Evolutionary conservation across 2,113 vertebrate species (phyloP).

Genomic region (Xyrauchen texanus): DNA sequence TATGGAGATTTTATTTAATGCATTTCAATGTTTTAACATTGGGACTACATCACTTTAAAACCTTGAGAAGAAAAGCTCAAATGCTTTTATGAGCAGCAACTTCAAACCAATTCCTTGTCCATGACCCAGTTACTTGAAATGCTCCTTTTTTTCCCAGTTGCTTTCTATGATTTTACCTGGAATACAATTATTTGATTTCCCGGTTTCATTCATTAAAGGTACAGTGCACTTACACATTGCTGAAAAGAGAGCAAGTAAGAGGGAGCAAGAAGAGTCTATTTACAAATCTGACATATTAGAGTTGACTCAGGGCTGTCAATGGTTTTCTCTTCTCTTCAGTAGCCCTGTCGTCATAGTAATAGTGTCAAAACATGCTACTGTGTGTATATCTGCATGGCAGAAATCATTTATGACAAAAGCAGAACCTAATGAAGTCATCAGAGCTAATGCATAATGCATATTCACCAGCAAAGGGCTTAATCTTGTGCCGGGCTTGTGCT

Average conservation of each 20-base stretch:
- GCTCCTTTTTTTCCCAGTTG: not conserved
- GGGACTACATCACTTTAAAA: slow-evolving; percentile 64
- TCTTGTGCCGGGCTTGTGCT: not conserved
- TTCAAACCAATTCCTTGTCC: not conserved
- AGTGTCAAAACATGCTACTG: slow-evolving; percentile 60
- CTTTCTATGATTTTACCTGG: not conserved
- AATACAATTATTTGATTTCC: slow-evolving; percentile 44
- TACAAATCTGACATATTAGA: slow-evolving; percentile 56
- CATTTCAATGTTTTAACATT: not conserved
- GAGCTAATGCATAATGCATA: slow-evolving; percentile 76
- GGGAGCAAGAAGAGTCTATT: slow-evolving; percentile 42
- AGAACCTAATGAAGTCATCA: slow-evolving; percentile 75
- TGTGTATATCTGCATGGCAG: slow-evolving; percentile 47
- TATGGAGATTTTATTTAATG: slow-evolving; percentile 70
- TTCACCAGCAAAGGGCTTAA: slow-evolving; percentile 69
- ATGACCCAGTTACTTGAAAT: slow-evolving; percentile 5
- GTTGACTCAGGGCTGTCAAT: slow-evolving; percentile 64
- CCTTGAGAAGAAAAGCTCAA: slow-evolving; percentile 62
- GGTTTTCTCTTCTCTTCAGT: slow-evolving; percentile 65
- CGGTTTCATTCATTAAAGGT: slow-evolving; percentile 36
- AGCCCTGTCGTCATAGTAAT: slow-evolving; percentile 55
- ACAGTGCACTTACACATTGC: slow-evolving; percentile 14
- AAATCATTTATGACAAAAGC: slow-evolving; percentile 70
- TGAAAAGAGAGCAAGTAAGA: not conserved
- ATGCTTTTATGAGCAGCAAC: slow-evolving; percentile 32